These are phyloP conservation scores for Zingel zingel DNA, from an alignment of 2,113 vertebrate species.

Conservation along the genomic window DNA sequence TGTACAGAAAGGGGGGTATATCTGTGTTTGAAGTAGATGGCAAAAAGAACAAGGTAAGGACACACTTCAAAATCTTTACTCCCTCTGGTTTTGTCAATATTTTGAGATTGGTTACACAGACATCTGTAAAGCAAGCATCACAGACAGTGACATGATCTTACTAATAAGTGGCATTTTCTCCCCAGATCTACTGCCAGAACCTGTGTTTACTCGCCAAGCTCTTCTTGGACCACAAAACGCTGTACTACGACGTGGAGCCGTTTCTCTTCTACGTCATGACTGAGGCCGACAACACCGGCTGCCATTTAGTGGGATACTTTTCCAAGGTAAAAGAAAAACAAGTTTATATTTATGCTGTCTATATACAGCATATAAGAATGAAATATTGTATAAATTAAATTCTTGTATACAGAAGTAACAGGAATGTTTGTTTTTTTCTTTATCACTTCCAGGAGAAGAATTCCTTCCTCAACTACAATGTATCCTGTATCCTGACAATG, in stretches of 20 bases:
- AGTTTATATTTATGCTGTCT: not conserved
- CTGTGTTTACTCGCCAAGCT: conserved; percentile 98
- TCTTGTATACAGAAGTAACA: not conserved
- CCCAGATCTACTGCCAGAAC: conserved; percentile 98
- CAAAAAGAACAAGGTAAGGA: conserved; percentile 96
- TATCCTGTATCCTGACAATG: conserved; percentile 99
- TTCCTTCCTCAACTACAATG: conserved; percentile 99
- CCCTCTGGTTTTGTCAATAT: not conserved
- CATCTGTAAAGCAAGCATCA: not conserved
- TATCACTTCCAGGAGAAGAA: conserved; percentile 92
- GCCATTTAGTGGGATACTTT: conserved; percentile 98
- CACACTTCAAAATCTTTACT: not conserved
- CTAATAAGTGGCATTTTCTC: not conserved
- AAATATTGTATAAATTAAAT: not conserved
- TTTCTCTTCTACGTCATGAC: conserved; percentile 99
- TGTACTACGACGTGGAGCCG: conserved; percentile 99
- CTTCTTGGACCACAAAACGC: conserved; percentile 98
- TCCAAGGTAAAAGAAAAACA: conserved; percentile 88
- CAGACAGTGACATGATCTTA: too few relatives aligned
- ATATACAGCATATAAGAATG: not conserved
- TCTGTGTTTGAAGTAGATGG: conserved; percentile 99
- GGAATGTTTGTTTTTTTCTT: not conserved
- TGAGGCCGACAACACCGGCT: conserved; percentile 98
- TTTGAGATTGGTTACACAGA: not conserved
- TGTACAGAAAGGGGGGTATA: conserved; percentile 96